Evolutionary conservation across 1,140 invertebrate genomes (phyloP), one percentile per base, ranked within the genome.

Genomic region (Dendrolimus punctatus): DNA sequence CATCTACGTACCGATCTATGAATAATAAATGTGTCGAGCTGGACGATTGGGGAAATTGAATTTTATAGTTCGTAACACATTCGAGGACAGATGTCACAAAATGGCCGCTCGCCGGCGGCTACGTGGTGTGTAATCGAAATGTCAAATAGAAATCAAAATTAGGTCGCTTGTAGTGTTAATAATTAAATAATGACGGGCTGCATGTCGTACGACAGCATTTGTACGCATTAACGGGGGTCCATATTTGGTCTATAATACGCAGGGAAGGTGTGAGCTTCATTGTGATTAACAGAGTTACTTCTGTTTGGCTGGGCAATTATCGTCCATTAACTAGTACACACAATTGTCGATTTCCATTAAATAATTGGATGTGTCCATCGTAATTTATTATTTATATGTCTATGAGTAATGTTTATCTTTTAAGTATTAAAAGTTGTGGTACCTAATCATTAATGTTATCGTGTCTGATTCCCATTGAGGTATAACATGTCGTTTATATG

Each of bases 61-160:
- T 86, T 86, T 86, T 86, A 85, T 86, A 86, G 79, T 80, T 83
- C 64, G 73, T 73, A 82, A 83, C 83, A 85, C 80, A 82, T 77
- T 73, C 64, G 72, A 79, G 76, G 80, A 86, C 83, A 86, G 80
- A 85, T 86, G 83, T 86, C 81, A 80, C 76, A 83, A 83, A 84
- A 84, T 84, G 76, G 76, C 68, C 59, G 76, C 62, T 51, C 62
- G 71, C 78, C 74, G 60, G 62, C 68, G 74, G 78, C 73, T 68
- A 73, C 62, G 65, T 60, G 66, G 58, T 62, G 68, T 62, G 71
- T 81, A 76, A 86, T 80, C 71, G 71, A 83, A 86, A 80, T 80
- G 80, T 86, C 80, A 83, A 86, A 86, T 83, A 77, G 72, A 84
- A 86, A 86, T 86, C 80, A 84, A 80, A 86, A 84, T 84, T 84